Base-by-base conservation (phyloP, 2,888 invertebrate genomes). In the Brenthis hecate region DNA sequence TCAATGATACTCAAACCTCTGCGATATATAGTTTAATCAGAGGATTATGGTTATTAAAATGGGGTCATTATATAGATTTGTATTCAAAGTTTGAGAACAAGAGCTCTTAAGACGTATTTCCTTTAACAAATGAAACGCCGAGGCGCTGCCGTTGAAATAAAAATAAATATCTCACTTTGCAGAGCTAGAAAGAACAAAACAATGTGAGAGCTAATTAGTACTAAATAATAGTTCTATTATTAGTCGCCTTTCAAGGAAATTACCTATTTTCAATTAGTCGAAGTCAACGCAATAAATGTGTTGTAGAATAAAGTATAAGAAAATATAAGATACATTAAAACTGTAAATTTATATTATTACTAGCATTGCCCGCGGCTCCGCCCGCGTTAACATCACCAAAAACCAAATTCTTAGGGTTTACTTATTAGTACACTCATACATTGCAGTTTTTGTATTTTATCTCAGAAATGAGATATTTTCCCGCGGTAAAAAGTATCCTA, bases 181-280 rank as follows among this genome's bases (percentile, higher is more conserved):
- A 58, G 60, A n/a, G 47, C 28, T 36, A 60, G 60, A 60, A 61
- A 61, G 48, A 19, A 50, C 51, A 13, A 53, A 65, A 61, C 36
- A 61, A 56, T 51, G 19, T 61, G 36, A 56, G 50, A 51, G n/a
- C 36, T 65, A 65, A 69, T 61, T 43, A 56, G 56, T 61, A 56
- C 56, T 28, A 65, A 51, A 56, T 65, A 69, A 69, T 56, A 61
- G 43, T 65, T 61, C 43, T 13, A 65, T 50, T 61, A 62, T 67
- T 62, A 67, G 51, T 60, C 50, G 55, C 43, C 47, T 50, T 60
- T 64, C 62, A 53, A 47, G 61, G n/a, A 64, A 66, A 57, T 68
- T 57, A 63, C 51, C 55, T 69, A 19, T 69, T 73, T 74, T 64
- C 71, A 71, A 74, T 72, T 72, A 71, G 61, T 69, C 50, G 55